These are phyloP conservation scores for Alviniconcha strummeri DNA, from an alignment of 2,888 invertebrate species.

Conservation along the genomic window DNA sequence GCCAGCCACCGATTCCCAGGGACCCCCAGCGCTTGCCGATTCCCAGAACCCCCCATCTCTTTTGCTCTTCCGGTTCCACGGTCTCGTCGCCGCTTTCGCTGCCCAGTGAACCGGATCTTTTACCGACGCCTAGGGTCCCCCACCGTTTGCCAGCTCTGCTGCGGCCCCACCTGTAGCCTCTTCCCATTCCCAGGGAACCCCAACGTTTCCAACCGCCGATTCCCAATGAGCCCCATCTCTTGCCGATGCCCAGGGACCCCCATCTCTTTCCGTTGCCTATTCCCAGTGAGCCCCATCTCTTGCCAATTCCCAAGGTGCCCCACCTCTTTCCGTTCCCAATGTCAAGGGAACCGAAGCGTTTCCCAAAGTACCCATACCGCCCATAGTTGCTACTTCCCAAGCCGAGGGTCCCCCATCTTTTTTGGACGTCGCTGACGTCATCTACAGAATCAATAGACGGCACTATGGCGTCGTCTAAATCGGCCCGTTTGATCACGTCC, in stretches of 20 bases:
- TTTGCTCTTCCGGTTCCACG: neutral
- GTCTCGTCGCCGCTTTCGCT: neutral
- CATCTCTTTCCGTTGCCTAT: conserved; percentile 14
- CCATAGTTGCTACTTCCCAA: neutral
- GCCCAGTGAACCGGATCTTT: neutral
- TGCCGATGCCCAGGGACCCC: conserved; percentile 14
- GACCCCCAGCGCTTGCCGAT: conserved; percentile 11
- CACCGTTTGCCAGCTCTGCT: neutral
- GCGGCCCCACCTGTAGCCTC: neutral
- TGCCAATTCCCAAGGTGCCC: conserved; percentile 1
- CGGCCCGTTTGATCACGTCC: conserved; percentile 16
- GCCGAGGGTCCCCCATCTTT: conserved; percentile 14
- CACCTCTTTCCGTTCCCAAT: conserved; percentile 16
- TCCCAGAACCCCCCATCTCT: neutral
- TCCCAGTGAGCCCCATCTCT: conserved; percentile 1
- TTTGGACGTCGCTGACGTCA: neutral
- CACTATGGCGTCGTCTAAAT: neutral
- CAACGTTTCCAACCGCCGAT: neutral
- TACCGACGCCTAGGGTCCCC: neutral
- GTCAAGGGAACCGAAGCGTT: neutral
- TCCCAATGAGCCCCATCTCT: neutral
- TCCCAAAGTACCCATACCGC: neutral
- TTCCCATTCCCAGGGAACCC: conserved; percentile 7
- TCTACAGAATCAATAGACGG: neutral
- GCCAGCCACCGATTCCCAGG: neutral